Base-by-base conservation (phyloP, 2,888 invertebrate species). In the Julus scandinavius region DNA sequence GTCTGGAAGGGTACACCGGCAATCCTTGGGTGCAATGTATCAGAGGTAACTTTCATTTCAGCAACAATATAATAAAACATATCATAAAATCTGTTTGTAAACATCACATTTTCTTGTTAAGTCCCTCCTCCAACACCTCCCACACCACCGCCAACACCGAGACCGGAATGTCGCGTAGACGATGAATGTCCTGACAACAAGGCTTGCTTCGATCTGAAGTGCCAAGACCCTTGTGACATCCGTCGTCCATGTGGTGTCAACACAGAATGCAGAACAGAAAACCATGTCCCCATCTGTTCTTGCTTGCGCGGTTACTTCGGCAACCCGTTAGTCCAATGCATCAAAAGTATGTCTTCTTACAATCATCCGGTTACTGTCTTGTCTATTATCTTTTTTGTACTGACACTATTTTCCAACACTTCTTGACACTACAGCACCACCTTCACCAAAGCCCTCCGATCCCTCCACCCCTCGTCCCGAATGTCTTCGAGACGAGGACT, bases 141-240 rank as follows among this genome's bases (percentile, higher is more conserved):
- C n/a, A 83, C 89, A 29, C 58, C 83, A 49, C 89, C 89, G 11
- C 87, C 89, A n/a, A 88, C 89, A 17, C 87, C 89, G 5, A 50
- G 87, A 7, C 89, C 89, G 7, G 45, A 45, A 45, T 45, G 45
- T 7, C 45, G 45, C 1, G 7, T 7, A 45, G 45, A 45, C 45
- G 45, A 45, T 7, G 45, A 45, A 7, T 45, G 45, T 45, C 93
- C 96, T 0, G 93, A 94, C 5, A 95, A 95, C 54, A 95, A 95
- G 91, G 96, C 97, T 90, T 97, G 97, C 93, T 95, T 95, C 92
- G 96, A 96, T 93, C 97, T 96, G 93, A 95, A 96, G 93, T 97
- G 97, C 93, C 95, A 96, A 93, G 96, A 97, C 93, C 97, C 97
- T 91, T 97, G 97, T 93, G 94, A 94, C 92, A 72, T 88, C 38